These are phyloP conservation scores for Regulus satrapa DNA, from an alignment of 2,113 vertebrate species.

Conservation along the genomic window DNA sequence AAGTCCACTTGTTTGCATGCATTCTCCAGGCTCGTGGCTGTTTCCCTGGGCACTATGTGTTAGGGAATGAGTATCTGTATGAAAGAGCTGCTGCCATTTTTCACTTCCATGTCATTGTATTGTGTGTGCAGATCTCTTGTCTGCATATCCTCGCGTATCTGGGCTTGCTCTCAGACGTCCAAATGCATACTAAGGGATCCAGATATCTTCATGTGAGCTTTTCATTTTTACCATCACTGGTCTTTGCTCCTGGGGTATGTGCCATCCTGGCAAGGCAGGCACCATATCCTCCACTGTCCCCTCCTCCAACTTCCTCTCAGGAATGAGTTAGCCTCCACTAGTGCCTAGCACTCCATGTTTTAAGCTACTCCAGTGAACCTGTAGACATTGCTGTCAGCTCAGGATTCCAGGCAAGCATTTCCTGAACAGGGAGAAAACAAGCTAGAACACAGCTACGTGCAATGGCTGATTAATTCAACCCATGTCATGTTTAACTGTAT, in stretches of 20 bases:
- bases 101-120: neutral
- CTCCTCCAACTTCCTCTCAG: constrained; percentile 62
- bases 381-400: constrained; percentile 64
- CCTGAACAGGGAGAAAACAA: constrained; percentile 41
- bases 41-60: constrained; percentile 7
- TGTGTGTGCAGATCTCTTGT: neutral
- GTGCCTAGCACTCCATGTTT: constrained; percentile 73
- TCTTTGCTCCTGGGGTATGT: constrained; percentile 36
- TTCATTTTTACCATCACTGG: neutral
- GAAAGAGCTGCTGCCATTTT: constrained; percentile 41
- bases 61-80: constrained; percentile 27
- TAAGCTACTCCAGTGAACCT: constrained; percentile 64
- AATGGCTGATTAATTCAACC: constrained; percentile 48
- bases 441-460: constrained; percentile 13
- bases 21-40: neutral
- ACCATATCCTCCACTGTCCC: constrained; percentile 34
- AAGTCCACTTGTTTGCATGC: neutral
- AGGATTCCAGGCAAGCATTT: constrained; percentile 52
- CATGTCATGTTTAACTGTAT: constrained; percentile 4
- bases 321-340: constrained; percentile 69
- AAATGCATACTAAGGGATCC: neutral
- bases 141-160: neutral
- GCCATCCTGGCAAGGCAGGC: neutral
- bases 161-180: neutral
- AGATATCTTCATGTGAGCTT: neutral